Percentiles rank a stretch among this genome's conserved stretches.
Conservation (phyloP, 2,797 vertebrate species). For the Hypotaenidia philippensis region DNA sequence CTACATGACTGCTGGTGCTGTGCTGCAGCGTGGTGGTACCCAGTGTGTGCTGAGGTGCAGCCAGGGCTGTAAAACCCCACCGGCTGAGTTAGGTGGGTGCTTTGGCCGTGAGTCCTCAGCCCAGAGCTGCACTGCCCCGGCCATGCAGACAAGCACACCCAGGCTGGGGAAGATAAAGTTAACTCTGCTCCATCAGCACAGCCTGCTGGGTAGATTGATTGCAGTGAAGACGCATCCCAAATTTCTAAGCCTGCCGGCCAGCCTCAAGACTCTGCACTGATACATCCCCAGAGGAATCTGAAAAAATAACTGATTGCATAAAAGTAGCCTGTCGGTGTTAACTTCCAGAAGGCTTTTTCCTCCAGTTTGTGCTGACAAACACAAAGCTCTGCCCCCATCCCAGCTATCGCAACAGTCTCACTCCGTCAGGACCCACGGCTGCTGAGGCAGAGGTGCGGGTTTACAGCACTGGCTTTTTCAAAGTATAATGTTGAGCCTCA, state of each 20-base stretch:
- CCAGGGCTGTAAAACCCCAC: not conserved
- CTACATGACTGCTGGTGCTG: rapidly evolving
- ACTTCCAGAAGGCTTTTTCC: slow-evolving; percentile 34
- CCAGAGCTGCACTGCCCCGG: not conserved
- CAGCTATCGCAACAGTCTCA: not conserved
- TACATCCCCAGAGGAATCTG: slow-evolving; percentile 34
- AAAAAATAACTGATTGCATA: slow-evolving; percentile 39
- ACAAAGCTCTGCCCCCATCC: not conserved
- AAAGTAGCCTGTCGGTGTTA: not conserved
- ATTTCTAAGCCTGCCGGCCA: slow-evolving; percentile 29
- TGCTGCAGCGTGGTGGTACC: rapidly evolving
- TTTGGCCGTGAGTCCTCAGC: not conserved
- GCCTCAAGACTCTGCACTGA: not conserved
- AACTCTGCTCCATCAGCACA: not conserved
- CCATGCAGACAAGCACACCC: not conserved
- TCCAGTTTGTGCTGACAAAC: slow-evolving; percentile 1
- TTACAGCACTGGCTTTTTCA: slow-evolving; percentile 68
- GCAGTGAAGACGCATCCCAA: slow-evolving; percentile 20
- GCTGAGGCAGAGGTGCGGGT: slow-evolving; percentile 33
- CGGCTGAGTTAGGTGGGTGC: not conserved
- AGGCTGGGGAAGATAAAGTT: slow-evolving; percentile 19
- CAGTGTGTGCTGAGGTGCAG: not conserved
- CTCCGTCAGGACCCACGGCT: slow-evolving; percentile 36
- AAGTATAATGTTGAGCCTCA: slow-evolving; percentile 62
- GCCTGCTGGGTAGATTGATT: not conserved